These are phyloP conservation scores for Triplophysa yarkandensis DNA, from an alignment of 2,797 vertebrate species.

Conservation along the genomic window DNA sequence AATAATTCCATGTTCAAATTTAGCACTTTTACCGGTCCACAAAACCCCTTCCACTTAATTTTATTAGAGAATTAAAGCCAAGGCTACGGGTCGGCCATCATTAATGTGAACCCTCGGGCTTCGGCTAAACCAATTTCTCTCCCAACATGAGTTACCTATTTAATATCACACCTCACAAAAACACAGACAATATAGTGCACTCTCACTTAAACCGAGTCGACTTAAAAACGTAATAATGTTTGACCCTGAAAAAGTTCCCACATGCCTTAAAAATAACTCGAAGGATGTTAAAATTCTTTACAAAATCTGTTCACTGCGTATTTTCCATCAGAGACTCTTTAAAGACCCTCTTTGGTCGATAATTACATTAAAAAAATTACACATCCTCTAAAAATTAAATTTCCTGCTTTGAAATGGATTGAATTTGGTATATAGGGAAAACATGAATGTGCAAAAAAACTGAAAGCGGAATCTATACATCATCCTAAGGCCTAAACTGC, in stretches of 20 bases:
- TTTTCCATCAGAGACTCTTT: not conserved
- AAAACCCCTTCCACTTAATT: conserved; percentile 36
- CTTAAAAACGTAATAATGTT: conserved; percentile 24
- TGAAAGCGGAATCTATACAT: no score
- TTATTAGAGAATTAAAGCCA: conserved; percentile 70
- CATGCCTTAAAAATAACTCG: not conserved
- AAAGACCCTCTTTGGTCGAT: no score
- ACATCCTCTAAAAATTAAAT: no score
- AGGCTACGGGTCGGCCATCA: conserved; percentile 54
- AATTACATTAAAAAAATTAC: no score
- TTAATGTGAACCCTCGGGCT: conserved; percentile 28
- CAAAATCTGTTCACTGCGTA: conserved; percentile 14
- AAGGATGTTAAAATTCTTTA: conserved; percentile 6
- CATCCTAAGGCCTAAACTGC: no score
- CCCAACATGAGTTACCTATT: conserved; percentile 43
- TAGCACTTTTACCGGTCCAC: not conserved
- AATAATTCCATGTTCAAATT: conserved; percentile 13
- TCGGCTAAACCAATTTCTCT: conserved; percentile 21
- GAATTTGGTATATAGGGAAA: no score
- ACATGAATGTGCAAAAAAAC: no score
- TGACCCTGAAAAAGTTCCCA: conserved; percentile 38
- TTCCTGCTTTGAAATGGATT: not conserved
- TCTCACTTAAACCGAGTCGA: conserved; percentile 16
- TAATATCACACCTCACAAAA: conserved; percentile 52
- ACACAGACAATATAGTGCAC: conserved; percentile 22